phyloP scores from a whole-genome alignment of 2,888 invertebrate species.

The Hymenopus coronatus region DNA sequence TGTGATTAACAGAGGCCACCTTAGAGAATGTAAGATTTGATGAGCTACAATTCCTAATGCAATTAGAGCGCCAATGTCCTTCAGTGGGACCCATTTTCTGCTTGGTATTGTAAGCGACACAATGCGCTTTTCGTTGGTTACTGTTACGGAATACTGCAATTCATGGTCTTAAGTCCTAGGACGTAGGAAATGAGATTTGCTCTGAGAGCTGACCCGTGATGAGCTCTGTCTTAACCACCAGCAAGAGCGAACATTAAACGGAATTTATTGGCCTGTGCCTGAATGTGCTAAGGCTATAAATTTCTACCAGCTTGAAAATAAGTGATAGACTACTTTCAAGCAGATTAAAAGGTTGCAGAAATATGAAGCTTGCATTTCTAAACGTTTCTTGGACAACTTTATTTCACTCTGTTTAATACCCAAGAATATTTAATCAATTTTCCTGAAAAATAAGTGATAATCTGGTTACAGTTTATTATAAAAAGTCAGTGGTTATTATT shows the following conservation, averaged over 20 bases:
- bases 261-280: not conserved
- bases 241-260: not conserved
- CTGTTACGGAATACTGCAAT: not conserved
- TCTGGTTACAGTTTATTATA: too few species aligned
- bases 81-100: too few species aligned
- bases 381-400: too few species aligned
- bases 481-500: too few species aligned
- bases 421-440: too few species aligned
- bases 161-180: not conserved
- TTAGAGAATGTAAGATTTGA: too few species aligned
- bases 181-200: not conserved
- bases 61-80: too few species aligned
- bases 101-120: too few species aligned
- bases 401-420: too few species aligned
- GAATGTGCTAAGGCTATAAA: not conserved
- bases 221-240: not conserved
- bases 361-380: not conserved
- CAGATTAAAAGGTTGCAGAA: not conserved
- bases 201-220: not conserved
- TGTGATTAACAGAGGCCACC: too few species aligned
- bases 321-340: not conserved
- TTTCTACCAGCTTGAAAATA: not conserved
- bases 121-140: not conserved
- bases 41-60: too few species aligned
- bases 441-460: too few species aligned